Conservation (phyloP, 2,797 vertebrate genomes). For the Acomys russatus region DNA sequence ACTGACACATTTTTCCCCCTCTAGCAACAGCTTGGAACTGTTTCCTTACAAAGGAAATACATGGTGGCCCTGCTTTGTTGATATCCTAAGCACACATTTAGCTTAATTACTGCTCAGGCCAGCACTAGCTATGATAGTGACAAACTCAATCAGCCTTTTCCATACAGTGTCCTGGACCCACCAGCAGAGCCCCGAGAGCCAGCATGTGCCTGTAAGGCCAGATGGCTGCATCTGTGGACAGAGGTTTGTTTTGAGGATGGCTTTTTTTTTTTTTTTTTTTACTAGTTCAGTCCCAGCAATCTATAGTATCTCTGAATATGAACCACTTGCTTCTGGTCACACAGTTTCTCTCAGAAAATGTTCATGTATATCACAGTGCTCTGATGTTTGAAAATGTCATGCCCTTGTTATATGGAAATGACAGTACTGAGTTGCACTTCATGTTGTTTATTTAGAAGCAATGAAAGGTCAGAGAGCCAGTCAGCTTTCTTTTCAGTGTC, state of each 20-base stretch:
- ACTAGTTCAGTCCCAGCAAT: neutral
- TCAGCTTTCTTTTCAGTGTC: constrained; percentile 49
- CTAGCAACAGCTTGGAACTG: neutral
- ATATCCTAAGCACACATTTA: neutral
- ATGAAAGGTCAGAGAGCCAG: constrained; percentile 62
- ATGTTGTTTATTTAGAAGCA: constrained; percentile 69
- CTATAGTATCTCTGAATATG: neutral
- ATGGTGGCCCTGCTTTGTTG: neutral
- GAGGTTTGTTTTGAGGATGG: neutral
- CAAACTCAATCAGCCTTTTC: neutral
- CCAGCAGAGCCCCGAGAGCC: neutral
- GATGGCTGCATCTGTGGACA: neutral
- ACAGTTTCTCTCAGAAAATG: constrained; percentile 34
- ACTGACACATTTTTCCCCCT: neutral
- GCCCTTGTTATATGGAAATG: constrained; percentile 73
- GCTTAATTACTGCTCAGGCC: neutral
- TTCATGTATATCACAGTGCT: constrained; percentile 35
- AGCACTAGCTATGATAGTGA: neutral
- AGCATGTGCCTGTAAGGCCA: neutral
- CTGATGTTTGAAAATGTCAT: constrained; percentile 66
- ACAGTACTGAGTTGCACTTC: constrained; percentile 52
- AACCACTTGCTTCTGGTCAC: neutral
- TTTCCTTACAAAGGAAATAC: neutral
- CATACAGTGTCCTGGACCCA: neutral
- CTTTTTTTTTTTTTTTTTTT: neutral